Evolutionary conservation across 1,140 invertebrate genomes (phyloP), one percentile per base, ranked within the genome.

Genomic region (Lineus longissimus): DNA sequence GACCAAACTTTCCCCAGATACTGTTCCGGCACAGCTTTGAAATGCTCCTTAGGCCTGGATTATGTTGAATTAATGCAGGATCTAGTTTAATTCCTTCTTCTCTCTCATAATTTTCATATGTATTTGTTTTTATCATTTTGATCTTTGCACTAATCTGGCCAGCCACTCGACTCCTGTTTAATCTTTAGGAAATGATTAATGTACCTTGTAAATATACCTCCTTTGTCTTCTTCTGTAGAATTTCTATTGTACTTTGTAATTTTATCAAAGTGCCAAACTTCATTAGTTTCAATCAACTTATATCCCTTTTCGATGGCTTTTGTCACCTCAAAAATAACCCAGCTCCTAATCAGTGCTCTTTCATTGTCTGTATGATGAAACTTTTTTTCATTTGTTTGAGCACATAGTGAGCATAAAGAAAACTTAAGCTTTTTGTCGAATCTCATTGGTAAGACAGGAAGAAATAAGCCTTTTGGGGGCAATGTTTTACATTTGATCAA

Each of bases 291-390:
- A 6, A 78, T 0, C 25, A 84, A 66, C 60, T 63, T 65, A 55
- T 83, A 82, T 0, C 76, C 79, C 51, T 66, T 64, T 31, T 73
- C 56, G 0, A 78, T 30, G 0, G 82, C 81, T 61, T 76, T 73
- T 40, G 59, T 30, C 6, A 83, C 11, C 70, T 84, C 81, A n/a
- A 76, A 70, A 13, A 70, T 65, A 0, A 76, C 72, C 74, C 77
- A 83, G 2, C 76, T 81, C 55, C 47, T n/a, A 6, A n/a, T 80
- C 79, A 0, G 43, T 69, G 61, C 29, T 30, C 78, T 62, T 55
- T 82, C 47, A 7, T 51, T 27, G 4, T 4, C 47, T 6, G 33
- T 76, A 23, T 62, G 15, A 9, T 19, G 23, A 30, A 61, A 17
- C 1, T 56, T 6, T n/a, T 54, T 54, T 31, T 55, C n/a, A 1